Percentiles rank a stretch among this genome's conserved stretches.
Evolutionary conservation across 1,140 invertebrate species (phyloP).

Genomic region (Sarcophaga bullata): DNA sequence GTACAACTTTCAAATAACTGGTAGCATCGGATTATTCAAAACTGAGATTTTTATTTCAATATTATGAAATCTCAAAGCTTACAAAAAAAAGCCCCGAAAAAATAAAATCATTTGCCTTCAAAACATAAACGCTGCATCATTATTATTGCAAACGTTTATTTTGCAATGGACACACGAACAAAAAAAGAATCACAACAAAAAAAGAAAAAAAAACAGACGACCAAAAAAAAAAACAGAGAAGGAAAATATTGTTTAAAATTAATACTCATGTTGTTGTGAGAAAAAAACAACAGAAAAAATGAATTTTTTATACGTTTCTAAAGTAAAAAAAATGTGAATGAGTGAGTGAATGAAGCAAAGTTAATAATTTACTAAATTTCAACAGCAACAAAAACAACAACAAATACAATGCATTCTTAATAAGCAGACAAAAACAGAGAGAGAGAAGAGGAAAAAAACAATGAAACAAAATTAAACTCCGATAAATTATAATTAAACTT

Average conservation of each 20-base stretch:
- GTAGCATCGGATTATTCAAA: conserved; percentile 15
- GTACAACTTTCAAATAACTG: not conserved
- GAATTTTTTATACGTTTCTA: too few relatives aligned
- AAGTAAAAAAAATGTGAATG: not conserved
- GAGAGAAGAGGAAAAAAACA: too few relatives aligned
- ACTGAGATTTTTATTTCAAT: not conserved
- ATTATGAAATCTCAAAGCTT: not conserved
- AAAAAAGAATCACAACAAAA: not conserved
- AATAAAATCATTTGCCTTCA: conserved; percentile 7
- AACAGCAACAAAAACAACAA: too few relatives aligned
- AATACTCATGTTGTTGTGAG: too few relatives aligned
- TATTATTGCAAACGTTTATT: conserved; percentile 13
- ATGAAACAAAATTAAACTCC: not conserved
- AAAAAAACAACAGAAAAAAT: too few relatives aligned
- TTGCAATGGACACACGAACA: conserved; percentile 25
- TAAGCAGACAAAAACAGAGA: not conserved
- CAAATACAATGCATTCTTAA: conserved; percentile 10
- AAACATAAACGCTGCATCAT: conserved; percentile 10
- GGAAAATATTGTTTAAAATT: too few relatives aligned
- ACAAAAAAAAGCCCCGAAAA: not conserved
- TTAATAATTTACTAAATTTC: conserved; percentile 5
- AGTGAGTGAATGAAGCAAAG: not conserved
- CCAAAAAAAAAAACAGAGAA: too few relatives aligned
- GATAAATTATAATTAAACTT: conserved; percentile 13
- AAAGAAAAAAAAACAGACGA: not conserved